Conservation (phyloP, 1,140 invertebrate species). For the Brachionus asplanchnoidis region DNA sequence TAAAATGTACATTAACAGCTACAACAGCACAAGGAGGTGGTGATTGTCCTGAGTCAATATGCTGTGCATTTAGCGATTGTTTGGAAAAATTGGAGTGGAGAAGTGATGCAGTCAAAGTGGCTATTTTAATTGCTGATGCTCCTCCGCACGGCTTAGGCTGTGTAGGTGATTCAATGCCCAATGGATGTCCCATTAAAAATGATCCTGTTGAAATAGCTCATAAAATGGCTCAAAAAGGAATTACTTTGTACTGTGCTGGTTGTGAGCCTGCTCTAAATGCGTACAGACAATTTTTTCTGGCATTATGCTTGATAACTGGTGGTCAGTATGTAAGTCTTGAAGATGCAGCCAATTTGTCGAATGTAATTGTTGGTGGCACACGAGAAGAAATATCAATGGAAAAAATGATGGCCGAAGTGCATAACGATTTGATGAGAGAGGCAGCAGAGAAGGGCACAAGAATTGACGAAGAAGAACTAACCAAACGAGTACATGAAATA, state of each 20-base stretch:
- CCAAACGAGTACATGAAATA: slow-evolving; percentile 20
- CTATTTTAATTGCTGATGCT: slow-evolving; percentile 38
- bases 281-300: slow-evolving; percentile 29
- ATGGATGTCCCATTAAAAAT: slow-evolving; percentile 19
- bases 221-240: background rate
- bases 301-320: slow-evolving; percentile 29
- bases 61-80: background rate
- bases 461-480: background rate
- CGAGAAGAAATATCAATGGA: slow-evolving; percentile 37
- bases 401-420: slow-evolving; percentile 31
- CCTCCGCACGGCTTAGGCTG: slow-evolving; percentile 33
- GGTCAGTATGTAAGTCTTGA: slow-evolving; percentile 30
- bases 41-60: slow-evolving; percentile 15
- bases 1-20: background rate
- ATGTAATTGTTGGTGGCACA: slow-evolving; percentile 1
- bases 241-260: slow-evolving; percentile 22
- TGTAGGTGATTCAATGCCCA: slow-evolving; percentile 11
- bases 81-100: slow-evolving; percentile 32
- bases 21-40: background rate
- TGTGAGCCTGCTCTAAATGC: background rate
- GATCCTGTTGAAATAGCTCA: slow-evolving; percentile 40
- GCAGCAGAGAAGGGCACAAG: background rate
- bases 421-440: slow-evolving; percentile 10
- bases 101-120: slow-evolving; percentile 28
- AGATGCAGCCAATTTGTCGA: background rate